Evolutionary conservation across 2,888 invertebrate species (phyloP).

Genomic region (Habrosyne pyritoides): DNA sequence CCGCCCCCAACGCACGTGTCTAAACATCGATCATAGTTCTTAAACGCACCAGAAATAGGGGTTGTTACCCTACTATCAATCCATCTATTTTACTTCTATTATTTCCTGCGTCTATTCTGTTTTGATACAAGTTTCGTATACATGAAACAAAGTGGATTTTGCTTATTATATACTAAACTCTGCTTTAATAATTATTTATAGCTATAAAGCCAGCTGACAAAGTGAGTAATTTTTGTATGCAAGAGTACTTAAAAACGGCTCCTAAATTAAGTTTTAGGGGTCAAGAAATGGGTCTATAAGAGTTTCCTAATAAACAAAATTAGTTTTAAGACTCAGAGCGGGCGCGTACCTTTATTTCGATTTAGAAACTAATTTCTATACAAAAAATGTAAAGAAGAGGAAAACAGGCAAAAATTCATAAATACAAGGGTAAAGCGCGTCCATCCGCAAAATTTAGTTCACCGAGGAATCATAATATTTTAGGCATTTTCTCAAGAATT

Average conservation of each 20-base stretch:
- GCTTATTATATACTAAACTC: neutral
- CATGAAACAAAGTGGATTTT: neutral
- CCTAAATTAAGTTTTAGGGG: no score
- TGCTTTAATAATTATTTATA: neutral
- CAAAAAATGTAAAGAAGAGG: conserved; percentile 11
- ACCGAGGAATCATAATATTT: conserved; percentile 27
- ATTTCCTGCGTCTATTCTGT: neutral
- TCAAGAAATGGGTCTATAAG: no score
- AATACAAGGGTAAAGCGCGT: conserved; percentile 26
- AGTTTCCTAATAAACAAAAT: no score
- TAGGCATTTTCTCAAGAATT: conserved; percentile 22
- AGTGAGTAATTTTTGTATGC: no score
- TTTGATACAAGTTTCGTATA: neutral
- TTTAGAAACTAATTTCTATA: neutral
- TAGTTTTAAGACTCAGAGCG: no score
- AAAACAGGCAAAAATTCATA: conserved; percentile 24
- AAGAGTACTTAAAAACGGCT: no score
- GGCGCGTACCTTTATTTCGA: no score
- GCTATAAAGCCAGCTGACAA: no score
- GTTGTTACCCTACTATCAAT: conserved; percentile 37
- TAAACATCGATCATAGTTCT: conserved; percentile 61
- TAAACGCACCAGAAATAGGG: conserved; percentile 39
- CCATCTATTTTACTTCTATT: conserved; percentile 20
- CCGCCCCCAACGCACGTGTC: conserved; percentile 53
- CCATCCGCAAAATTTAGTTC: conserved; percentile 38